A percentile compares a stretch with the other conserved stretches of the same genome.
Evolutionary conservation across 1,140 invertebrate species (phyloP).

Genomic region (roundworm (Caenorhabditis elegans)): DNA sequence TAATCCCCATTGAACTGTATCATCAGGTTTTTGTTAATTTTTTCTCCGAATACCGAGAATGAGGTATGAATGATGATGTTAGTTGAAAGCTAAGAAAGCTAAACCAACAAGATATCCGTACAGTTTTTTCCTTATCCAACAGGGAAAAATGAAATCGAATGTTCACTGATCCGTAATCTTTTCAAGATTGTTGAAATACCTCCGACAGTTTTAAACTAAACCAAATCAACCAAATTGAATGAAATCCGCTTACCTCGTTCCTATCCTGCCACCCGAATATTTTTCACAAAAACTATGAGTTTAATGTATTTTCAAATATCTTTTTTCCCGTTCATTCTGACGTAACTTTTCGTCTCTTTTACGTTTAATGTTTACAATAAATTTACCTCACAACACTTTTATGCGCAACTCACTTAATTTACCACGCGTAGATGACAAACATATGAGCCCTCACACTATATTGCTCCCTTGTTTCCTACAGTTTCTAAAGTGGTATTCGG

Average conservation of each 20-base stretch:
- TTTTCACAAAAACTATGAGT: too few relatives aligned
- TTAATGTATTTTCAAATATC: background rate
- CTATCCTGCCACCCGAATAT: too few relatives aligned
- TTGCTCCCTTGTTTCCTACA: background rate
- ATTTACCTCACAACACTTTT: too few relatives aligned
- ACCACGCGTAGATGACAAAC: background rate
- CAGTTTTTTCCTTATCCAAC: too few relatives aligned
- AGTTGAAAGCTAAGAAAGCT: background rate
- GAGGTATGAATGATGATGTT: background rate
- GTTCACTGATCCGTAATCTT: conserved; percentile 2
- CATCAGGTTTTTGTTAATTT: background rate
- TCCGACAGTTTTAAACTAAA: too few relatives aligned
- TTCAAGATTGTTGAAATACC: background rate
- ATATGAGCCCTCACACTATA: background rate
- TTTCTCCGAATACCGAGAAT: background rate
- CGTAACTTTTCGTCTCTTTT: too few relatives aligned
- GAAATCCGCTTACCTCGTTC: too few relatives aligned
- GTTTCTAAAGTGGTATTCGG: background rate
- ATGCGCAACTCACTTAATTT: background rate
- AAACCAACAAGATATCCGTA: background rate
- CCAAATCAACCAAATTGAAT: too few relatives aligned
- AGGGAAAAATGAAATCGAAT: background rate
- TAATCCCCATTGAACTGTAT: background rate
- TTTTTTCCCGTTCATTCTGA: background rate
- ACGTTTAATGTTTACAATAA: too few relatives aligned